Evolutionary conservation across 1,140 invertebrate species (phyloP).

Genomic region (Lucilia cuprina): DNA sequence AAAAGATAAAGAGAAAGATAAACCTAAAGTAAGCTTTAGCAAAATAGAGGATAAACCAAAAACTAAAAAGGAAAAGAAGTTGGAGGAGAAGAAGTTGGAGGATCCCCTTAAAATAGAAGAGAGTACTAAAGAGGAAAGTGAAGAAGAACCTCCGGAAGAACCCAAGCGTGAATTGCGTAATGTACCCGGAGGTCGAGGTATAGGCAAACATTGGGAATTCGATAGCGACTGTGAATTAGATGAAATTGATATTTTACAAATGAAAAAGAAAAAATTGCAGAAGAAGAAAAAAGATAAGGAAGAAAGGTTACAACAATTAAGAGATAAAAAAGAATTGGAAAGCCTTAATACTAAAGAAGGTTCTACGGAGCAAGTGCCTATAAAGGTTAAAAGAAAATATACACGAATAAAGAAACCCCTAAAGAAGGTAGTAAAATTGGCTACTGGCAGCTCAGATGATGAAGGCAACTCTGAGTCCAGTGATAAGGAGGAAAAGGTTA

Average conservation of each 20-base stretch:
- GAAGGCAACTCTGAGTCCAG: slow-evolving; percentile 45
- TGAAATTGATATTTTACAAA: slow-evolving; percentile 50
- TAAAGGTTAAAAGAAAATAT: slow-evolving; percentile 38
- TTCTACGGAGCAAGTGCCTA: slow-evolving; percentile 31
- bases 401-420: slow-evolving; percentile 38
- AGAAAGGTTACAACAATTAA: slow-evolving; percentile 23
- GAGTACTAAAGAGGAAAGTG: slow-evolving; percentile 61
- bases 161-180: slow-evolving; percentile 70
- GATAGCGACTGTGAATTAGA: slow-evolving; percentile 64
- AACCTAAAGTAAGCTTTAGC: not conserved
- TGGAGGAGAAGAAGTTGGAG: not conserved
- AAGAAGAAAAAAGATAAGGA: slow-evolving; percentile 48
- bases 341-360: not conserved
- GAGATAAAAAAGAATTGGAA: slow-evolving; percentile 34
- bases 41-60: slow-evolving; percentile 32
- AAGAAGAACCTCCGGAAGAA: slow-evolving; percentile 43
- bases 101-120: slow-evolving; percentile 15
- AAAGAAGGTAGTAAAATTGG: slow-evolving; percentile 44
- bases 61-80: slow-evolving; percentile 1
- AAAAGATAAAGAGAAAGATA: slow-evolving; percentile 20
- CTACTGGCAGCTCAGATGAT: slow-evolving; percentile 61
- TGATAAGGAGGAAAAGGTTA: slow-evolving; percentile 38
- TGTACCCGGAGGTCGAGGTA: slow-evolving; percentile 76
- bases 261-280: slow-evolving; percentile 49
- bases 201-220: slow-evolving; percentile 84